phyloP scores from a whole-genome alignment of 2,113 vertebrate species.

The Dolichallabes microphthalmus region DNA sequence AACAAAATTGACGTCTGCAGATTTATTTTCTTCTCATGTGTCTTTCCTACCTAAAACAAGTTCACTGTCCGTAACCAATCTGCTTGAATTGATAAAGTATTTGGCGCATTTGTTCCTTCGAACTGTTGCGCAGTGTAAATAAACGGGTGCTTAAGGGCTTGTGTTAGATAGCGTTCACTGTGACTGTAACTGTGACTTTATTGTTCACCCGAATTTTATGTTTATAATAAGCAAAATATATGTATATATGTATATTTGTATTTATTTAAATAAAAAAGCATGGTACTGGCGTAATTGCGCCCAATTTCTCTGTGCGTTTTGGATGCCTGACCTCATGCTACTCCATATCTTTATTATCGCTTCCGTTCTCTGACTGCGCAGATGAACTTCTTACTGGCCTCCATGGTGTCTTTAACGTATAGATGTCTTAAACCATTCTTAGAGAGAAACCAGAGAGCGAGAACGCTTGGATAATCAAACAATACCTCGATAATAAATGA shows the following conservation, averaged over 20 bases:
- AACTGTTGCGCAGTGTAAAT: conserved; percentile 39
- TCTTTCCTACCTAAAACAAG: conserved; percentile 1
- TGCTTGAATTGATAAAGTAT: neutral
- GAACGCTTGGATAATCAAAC: too few species aligned
- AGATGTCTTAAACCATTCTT: neutral
- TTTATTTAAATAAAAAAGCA: conserved; percentile 97
- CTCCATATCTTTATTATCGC: neutral
- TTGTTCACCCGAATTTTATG: conserved; percentile 65
- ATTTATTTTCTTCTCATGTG: neutral
- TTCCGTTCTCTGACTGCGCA: neutral
- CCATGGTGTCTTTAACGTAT: neutral
- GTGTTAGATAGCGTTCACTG: conserved; percentile 47
- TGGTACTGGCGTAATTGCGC: conserved; percentile 16
- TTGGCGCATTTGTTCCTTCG: conserved; percentile 4
- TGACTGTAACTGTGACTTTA: conserved; percentile 43
- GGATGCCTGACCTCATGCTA: neutral
- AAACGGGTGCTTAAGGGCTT: conserved; percentile 2
- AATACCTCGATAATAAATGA: too few species aligned
- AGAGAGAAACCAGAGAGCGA: neutral
- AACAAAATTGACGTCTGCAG: neutral
- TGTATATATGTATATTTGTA: conserved; percentile 90
- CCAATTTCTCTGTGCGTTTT: neutral
- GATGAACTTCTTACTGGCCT: neutral
- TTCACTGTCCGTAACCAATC: neutral
- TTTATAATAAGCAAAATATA: conserved; percentile 79